Percentiles rank a stretch among this genome's conserved stretches.
Conservation (phyloP, 2,888 invertebrate species). For the Drosophila falleni region DNA sequence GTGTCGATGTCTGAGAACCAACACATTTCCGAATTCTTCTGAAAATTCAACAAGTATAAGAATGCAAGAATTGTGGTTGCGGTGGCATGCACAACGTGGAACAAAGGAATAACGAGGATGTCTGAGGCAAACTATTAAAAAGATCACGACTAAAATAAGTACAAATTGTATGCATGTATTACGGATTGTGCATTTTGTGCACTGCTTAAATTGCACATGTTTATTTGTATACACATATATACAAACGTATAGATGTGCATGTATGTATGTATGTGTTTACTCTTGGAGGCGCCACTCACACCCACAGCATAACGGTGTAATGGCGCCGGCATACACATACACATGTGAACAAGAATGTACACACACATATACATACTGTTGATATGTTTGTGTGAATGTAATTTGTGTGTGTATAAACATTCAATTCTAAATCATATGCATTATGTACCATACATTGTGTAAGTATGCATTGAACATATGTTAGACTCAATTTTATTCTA, state of each 20-base stretch:
- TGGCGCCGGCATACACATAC: constrained; percentile 43
- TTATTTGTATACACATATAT: constrained; percentile 4
- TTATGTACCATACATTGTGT: background rate
- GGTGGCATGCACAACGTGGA: constrained; percentile 31
- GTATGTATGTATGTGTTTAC: constrained; percentile 4
- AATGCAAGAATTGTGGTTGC: constrained; percentile 32
- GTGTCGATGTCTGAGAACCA: constrained; percentile 36
- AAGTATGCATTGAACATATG: background rate
- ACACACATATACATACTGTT: background rate
- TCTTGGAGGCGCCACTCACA: constrained; percentile 51
- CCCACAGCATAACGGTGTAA: constrained; percentile 45
- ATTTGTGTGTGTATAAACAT: constrained; percentile 15
- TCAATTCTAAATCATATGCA: constrained; percentile 9
- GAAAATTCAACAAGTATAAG: constrained; percentile 62
- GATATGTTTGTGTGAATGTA: constrained; percentile 1
- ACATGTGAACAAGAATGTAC: constrained; percentile 23
- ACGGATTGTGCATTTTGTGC: constrained; percentile 18
- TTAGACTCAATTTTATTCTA: constrained; percentile 5
- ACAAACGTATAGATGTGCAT: constrained; percentile 12
- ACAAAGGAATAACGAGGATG: constrained; percentile 40
- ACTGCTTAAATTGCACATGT: constrained; percentile 23
- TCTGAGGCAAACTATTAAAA: constrained; percentile 20
- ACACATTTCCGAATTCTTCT: constrained; percentile 64
- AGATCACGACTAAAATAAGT: constrained; percentile 22
- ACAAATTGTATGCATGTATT: constrained; percentile 11